Percentiles rank a stretch among this genome's conserved stretches.
These are phyloP conservation scores for Leptopilina syphax DNA, from an alignment of 2,888 invertebrate genomes.

Conservation along the genomic window DNA sequence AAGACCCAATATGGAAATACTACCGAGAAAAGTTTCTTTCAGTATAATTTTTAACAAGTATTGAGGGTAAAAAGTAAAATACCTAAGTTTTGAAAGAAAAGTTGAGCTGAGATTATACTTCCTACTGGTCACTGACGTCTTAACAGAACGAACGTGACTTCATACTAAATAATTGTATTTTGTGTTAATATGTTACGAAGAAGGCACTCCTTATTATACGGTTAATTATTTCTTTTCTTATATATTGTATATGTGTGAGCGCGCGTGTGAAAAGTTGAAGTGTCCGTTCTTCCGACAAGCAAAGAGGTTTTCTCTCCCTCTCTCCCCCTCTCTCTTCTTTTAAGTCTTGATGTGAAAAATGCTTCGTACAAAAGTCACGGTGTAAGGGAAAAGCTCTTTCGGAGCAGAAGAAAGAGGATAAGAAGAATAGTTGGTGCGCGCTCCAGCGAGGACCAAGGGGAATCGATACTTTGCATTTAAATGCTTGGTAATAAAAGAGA, in stretches of 20 bases:
- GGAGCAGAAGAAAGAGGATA: constrained; percentile 51
- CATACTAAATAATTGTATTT: constrained; percentile 6
- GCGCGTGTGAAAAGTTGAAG: constrained; percentile 1
- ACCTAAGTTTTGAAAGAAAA: no score
- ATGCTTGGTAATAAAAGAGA: constrained; percentile 51
- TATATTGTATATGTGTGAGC: neutral
- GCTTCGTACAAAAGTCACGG: constrained; percentile 33
- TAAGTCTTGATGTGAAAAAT: constrained; percentile 22
- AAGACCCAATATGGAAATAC: no score
- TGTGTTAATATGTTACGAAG: constrained; percentile 7
- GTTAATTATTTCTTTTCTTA: constrained; percentile 9
- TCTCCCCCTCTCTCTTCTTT: neutral
- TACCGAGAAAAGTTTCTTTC: no score
- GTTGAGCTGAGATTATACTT: no score
- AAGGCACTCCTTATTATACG: constrained; percentile 17
- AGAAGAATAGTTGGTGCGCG: constrained; percentile 44
- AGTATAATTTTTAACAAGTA: no score
- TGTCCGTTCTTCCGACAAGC: constrained; percentile 11
- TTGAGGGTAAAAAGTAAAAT: no score
- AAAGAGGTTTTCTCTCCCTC: constrained; percentile 16
- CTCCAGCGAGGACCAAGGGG: constrained; percentile 48
- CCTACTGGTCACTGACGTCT: neutral
- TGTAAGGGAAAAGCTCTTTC: constrained; percentile 47
- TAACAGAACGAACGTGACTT: neutral
- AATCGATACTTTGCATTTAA: constrained; percentile 63